Percentiles rank a stretch among this genome's conserved stretches.
phyloP scores from a whole-genome alignment of 2,888 invertebrate species.

The Metellina segmentata region DNA sequence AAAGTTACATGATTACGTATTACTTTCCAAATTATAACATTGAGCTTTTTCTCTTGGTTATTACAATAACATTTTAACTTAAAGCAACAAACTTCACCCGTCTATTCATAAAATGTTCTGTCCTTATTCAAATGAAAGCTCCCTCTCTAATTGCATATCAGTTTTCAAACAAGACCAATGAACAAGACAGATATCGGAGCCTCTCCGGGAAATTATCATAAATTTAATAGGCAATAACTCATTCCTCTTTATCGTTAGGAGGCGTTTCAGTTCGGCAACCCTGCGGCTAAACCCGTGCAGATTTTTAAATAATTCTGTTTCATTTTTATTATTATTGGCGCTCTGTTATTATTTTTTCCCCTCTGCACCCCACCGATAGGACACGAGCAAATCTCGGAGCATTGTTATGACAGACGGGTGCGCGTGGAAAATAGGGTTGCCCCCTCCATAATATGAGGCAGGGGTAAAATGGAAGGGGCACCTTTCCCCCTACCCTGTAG shows the following conservation, averaged over 20 bases:
- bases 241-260: constrained; percentile 9
- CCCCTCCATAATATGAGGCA: constrained; percentile 7
- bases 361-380: constrained; percentile 21
- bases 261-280: constrained; percentile 47
- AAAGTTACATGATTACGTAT: too few relatives aligned
- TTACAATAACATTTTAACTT: too few relatives aligned
- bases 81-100: too few relatives aligned
- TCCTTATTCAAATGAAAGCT: too few relatives aligned
- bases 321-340: constrained; percentile 58
- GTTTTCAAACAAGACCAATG: too few relatives aligned
- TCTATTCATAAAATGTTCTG: too few relatives aligned
- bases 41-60: too few relatives aligned
- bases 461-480: constrained; percentile 19
- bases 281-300: constrained; percentile 1
- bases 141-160: too few relatives aligned
- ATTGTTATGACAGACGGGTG: constrained; percentile 75
- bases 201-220: neutral
- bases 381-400: constrained; percentile 69
- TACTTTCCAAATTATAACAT: too few relatives aligned
- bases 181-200: too few relatives aligned
- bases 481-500: constrained; percentile 19
- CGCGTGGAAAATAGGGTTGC: constrained; percentile 69
- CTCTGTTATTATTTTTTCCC: constrained; percentile 8
- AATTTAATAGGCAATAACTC: neutral
- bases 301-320: constrained; percentile 69